Evolutionary conservation across 2,113 vertebrate species (phyloP).

Genomic region (Grus americana): DNA sequence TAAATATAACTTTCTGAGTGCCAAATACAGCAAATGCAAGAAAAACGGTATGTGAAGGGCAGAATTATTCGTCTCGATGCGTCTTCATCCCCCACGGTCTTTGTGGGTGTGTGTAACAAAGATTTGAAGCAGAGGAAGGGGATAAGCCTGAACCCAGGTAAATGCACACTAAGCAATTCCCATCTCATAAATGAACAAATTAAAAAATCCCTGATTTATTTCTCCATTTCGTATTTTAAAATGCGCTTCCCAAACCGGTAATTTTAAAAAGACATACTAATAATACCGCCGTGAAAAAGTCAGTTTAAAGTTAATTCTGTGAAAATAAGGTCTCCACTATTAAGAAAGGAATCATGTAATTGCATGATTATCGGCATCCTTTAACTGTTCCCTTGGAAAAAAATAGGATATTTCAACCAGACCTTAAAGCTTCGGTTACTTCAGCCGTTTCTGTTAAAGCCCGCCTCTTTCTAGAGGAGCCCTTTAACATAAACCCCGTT

Average conservation of each 20-base stretch:
- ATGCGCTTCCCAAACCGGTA: not conserved
- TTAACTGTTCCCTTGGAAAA: not conserved
- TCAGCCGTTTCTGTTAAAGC: not conserved
- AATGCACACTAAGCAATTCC: not conserved
- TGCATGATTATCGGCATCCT: not conserved
- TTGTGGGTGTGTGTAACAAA: accelerated
- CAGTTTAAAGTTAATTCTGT: not conserved
- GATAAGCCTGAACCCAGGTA: not conserved
- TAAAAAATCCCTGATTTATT: not conserved
- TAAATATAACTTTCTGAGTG: not conserved
- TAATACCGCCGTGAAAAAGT: not conserved
- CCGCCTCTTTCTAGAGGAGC: not conserved
- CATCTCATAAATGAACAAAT: not conserved
- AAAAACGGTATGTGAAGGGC: not conserved
- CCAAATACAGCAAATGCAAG: not conserved
- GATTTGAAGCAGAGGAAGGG: not conserved
- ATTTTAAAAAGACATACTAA: not conserved
- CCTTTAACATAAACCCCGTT: not conserved
- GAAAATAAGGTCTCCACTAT: not conserved
- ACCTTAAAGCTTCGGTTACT: not conserved
- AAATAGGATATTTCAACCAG: not conserved
- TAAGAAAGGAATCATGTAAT: not conserved
- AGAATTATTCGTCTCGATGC: not conserved
- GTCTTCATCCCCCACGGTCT: not conserved
- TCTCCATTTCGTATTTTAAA: not conserved